Evolutionary conservation across 2,113 vertebrate genomes (phyloP), one percentile per base, ranked within the genome.

Genomic region (Bufo gargarizans): DNA sequence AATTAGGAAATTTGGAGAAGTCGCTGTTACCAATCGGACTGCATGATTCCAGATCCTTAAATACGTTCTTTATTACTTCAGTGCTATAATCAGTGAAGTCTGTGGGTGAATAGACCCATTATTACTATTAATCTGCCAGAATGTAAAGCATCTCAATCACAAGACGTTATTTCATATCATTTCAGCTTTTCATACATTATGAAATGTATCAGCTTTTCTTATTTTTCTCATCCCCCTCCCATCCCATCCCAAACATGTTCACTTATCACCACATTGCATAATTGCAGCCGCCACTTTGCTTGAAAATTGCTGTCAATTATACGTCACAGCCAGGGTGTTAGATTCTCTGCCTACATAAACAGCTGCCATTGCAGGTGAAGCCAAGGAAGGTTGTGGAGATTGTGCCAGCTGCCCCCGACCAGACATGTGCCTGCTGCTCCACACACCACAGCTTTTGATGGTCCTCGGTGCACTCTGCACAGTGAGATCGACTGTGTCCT

Each of bases 401-500:
- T 9, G 7, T 13, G 17, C 3, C 77, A 22, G 8, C 61, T 84
- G 72, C 59, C 49, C 0, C 59, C 9, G 74, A 0, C 2, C 72
- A 47, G 86, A 77, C 59, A 58, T 14, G 79, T 2, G 43, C 77
- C 80, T 0, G 3, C 2, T 72, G 0, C 89, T 86, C 50, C 19
- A 63, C 65, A 90, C 78, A 16, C 90, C 92, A 89, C 86, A 22
- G 3, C 58, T 89, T 33, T 59, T 91, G 12, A 43, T 90, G 13
- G 65, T 94, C 47, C 90, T 92, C 65, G 84, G 93, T 82, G 65
- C 92, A 16, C 76, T 81, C 3, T 90, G 89, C 82, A 71, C 81
- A 4, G 8, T 47, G 2, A 88, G 77, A 20, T 8, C 87, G 0
- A 77, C 89, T 0, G 88, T 89, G 20, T 78, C 91, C 19, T 82